phyloP scores from a whole-genome alignment of 2,113 vertebrate genomes.

The Podarcis cretensis region DNA sequence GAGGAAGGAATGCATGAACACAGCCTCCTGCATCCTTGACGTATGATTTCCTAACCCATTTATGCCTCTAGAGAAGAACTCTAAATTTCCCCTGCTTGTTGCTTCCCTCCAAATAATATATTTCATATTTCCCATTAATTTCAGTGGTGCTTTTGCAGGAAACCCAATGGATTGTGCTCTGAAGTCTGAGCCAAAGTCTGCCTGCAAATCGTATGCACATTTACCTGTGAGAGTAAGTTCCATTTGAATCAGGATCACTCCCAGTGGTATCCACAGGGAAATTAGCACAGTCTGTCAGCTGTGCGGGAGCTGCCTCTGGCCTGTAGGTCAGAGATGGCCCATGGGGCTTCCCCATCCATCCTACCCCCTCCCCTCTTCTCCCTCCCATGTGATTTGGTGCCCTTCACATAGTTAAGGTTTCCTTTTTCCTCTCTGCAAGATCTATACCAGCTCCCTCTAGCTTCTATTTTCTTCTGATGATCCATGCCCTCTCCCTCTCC shows the following conservation, averaged over 20 bases:
- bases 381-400: background rate
- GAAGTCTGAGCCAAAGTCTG: too few relatives aligned
- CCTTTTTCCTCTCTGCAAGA: background rate
- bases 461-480: background rate
- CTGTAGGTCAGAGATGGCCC: background rate
- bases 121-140: background rate
- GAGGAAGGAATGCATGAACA: background rate
- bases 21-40: background rate
- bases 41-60: background rate
- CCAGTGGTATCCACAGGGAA: background rate
- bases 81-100: too few relatives aligned
- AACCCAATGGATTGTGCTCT: background rate
- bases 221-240: too few relatives aligned
- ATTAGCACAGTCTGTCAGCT: background rate
- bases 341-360: background rate
- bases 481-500: background rate
- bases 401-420: background rate
- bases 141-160: background rate
- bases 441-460: background rate
- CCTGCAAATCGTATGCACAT: background rate
- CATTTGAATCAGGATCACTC: background rate
- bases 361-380: background rate
- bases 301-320: background rate
- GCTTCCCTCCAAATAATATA: background rate
- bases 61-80: background rate